phyloP scores from a whole-genome alignment of 2,888 invertebrate genomes.

The Pandemis corylana region DNA sequence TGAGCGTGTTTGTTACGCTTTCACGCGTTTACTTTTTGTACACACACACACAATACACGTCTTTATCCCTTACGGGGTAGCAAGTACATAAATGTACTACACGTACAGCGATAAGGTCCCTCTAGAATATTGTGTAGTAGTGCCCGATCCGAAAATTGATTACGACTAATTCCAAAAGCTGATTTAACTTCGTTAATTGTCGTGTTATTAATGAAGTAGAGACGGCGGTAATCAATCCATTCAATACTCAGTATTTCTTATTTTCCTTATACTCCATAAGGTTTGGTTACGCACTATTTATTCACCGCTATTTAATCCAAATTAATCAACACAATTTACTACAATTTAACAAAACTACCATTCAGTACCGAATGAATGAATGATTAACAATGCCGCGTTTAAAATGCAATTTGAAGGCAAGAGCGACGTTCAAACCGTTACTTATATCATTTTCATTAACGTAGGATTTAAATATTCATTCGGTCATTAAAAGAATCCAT shows the following conservation, averaged over 20 bases:
- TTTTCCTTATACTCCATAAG: not conserved
- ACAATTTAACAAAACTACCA: not conserved
- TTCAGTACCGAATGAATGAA: conserved; percentile 25
- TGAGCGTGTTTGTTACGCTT: no score
- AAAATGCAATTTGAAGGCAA: conserved; percentile 35
- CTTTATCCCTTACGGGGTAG: no score
- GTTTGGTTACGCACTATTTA: not conserved
- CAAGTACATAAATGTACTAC: no score
- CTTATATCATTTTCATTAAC: conserved; percentile 72
- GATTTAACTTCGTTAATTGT: not conserved
- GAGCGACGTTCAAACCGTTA: conserved; percentile 49
- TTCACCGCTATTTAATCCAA: not conserved
- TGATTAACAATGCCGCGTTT: conserved; percentile 36
- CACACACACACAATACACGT: no score
- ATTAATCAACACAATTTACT: not conserved
- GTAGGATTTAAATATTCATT: conserved; percentile 74
- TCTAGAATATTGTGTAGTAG: not conserved
- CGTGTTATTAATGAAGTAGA: not conserved
- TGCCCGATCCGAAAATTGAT: not conserved
- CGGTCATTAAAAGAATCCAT: conserved; percentile 73
- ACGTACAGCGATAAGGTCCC: no score
- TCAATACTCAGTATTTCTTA: not conserved
- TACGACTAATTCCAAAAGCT: not conserved
- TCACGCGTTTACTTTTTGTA: no score
- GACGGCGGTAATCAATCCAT: not conserved